These are phyloP conservation scores for Eupithecia subumbrata DNA, from an alignment of 2,888 invertebrate species.

Conservation along the genomic window DNA sequence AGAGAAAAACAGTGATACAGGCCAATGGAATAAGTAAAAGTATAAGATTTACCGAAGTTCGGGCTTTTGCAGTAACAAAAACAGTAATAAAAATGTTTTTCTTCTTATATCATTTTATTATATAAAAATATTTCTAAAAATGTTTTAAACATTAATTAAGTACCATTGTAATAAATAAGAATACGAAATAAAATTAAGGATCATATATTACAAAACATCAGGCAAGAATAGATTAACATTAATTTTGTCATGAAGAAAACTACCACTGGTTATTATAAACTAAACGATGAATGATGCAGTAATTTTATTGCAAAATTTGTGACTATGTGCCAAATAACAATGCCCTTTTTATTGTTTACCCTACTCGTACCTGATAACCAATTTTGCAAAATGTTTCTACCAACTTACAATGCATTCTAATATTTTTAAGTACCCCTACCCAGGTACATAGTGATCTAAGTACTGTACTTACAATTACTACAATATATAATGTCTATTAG, in stretches of 20 bases:
- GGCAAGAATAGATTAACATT: not conserved
- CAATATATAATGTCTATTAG: not conserved
- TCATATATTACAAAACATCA: not conserved
- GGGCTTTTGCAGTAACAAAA: not conserved
- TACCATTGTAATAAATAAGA: not conserved
- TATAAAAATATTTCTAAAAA: not conserved
- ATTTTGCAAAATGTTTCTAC: not conserved
- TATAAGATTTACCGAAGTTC: not conserved
- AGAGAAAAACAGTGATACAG: not conserved
- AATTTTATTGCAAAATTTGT: not conserved
- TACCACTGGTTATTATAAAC: not conserved
- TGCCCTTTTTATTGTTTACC: not conserved
- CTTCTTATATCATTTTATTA: not conserved
- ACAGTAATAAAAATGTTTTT: not conserved
- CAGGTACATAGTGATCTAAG: not conserved
- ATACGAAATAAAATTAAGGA: not conserved
- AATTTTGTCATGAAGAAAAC: not conserved
- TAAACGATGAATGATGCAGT: not conserved
- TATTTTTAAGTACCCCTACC: not conserved
- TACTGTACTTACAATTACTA: not conserved
- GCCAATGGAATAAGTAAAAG: not conserved
- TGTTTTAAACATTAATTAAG: constrained; percentile 2
- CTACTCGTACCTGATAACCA: not conserved
- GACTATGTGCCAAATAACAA: not conserved
- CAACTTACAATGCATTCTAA: constrained; percentile 1